phyloP scores from a whole-genome alignment of 2,797 vertebrate genomes.

The Prunella strophiata region DNA sequence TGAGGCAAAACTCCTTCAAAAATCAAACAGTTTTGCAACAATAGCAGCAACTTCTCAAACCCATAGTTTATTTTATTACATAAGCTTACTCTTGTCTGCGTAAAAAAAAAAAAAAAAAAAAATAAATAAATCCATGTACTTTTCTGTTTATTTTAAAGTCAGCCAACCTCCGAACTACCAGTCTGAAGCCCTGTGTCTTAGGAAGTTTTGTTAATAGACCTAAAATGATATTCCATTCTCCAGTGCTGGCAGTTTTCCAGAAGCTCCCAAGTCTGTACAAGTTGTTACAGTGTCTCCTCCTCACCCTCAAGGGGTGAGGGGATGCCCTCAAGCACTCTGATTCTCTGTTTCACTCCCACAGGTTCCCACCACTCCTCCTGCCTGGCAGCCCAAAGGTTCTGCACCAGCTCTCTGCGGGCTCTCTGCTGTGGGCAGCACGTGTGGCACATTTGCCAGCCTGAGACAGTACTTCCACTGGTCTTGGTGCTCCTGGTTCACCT shows the following conservation, averaged over 20 bases:
- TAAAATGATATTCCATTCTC: constrained; percentile 25
- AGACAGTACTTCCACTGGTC: background rate
- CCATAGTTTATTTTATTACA: background rate
- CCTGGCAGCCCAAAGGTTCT: constrained; percentile 26
- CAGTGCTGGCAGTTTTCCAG: background rate
- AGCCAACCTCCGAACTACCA: background rate
- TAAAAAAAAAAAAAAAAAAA: background rate
- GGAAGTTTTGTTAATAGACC: background rate
- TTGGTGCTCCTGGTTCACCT: background rate
- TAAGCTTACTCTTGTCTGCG: background rate
- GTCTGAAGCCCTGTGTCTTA: background rate
- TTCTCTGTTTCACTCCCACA: constrained; percentile 5
- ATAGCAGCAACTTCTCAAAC: background rate
- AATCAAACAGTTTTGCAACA: background rate
- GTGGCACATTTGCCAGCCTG: constrained; percentile 31
- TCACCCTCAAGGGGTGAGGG: no score
- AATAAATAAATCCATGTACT: background rate
- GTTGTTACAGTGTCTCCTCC: constrained; percentile 37
- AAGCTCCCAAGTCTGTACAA: constrained; percentile 14
- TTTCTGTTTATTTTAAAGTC: constrained; percentile 11
- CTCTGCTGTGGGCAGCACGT: constrained; percentile 32
- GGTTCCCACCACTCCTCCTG: background rate
- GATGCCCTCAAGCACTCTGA: constrained; percentile 17
- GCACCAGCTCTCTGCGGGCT: background rate
- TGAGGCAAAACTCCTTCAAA: background rate